Evolutionary conservation across 1,140 invertebrate species (phyloP), one percentile per base, ranked within the genome.

Genomic region (Achatina immaculata): DNA sequence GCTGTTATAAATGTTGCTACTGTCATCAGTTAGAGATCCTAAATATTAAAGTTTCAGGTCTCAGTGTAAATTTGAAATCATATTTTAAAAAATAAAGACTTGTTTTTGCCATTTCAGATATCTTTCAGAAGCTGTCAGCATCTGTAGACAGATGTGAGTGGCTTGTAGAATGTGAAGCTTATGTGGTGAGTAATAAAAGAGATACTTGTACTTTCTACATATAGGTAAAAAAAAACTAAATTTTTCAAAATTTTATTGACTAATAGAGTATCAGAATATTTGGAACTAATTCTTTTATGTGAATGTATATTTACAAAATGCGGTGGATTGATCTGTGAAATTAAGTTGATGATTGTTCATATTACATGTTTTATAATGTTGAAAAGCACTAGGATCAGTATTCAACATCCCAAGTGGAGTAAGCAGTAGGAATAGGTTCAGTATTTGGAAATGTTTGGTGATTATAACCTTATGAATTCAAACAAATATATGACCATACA

Each of bases 81-180:
- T n/a, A n/a, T n/a, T n/a, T n/a, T n/a, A n/a, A n/a, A n/a, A n/a
- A n/a, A n/a, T n/a, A n/a, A n/a, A n/a, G 31, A n/a, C 31, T 43
- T 80, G 14, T 58, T 78, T 66, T 43, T 73, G 84, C 45, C 62
- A 62, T 84, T 86, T 38, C 84, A 91, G 90, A 90, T 83, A 91
- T 91, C 58, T 90, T 90, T 84, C 90, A 91, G 81, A 91, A 91
- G 85, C 80, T 91, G 58, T 89, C 89, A 40, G 81, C 85, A 14
- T 74, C 85, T 7, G 85, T 83, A 28, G 87, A 89, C 76, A 88
- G 88, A 58, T 84, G 88, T 84, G 86, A 89, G 78, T 87, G 84
- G 85, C 80, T 91, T 36, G 84, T 89, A 38, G 83, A 85, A 16
- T 87, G 84, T 85, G 84, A 87, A 38, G 87, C 86, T 43, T 88